Percentiles rank a stretch among this genome's conserved stretches.
Conservation (phyloP, 1,140 invertebrate genomes). For the Macrostomum lignano region DNA sequence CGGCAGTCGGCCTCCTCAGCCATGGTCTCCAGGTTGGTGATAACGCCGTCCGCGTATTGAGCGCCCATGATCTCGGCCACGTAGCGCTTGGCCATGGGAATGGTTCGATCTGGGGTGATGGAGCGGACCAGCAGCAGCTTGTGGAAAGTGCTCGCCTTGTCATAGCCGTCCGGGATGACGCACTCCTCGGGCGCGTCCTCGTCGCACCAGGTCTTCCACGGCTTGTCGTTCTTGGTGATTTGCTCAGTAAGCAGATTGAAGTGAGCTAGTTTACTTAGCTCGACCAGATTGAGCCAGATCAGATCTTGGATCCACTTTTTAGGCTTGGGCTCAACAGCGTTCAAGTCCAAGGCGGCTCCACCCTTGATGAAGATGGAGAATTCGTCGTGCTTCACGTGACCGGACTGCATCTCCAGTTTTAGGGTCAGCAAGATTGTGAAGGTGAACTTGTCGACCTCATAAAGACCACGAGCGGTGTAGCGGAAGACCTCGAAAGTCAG, state of each 20-base stretch:
- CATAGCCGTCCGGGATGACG: slow-evolving; percentile 59
- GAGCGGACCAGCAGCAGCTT: slow-evolving; percentile 53
- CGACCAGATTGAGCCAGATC: slow-evolving; percentile 55
- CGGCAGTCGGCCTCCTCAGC: slow-evolving; percentile 58
- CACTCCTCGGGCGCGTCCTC: slow-evolving; percentile 65
- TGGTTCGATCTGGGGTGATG: slow-evolving; percentile 71
- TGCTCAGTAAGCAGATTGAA: slow-evolving; percentile 45
- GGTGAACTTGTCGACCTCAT: slow-evolving; percentile 63
- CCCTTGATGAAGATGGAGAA: slow-evolving; percentile 52
- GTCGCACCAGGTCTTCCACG: slow-evolving; percentile 76
- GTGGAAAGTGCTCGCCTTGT: slow-evolving; percentile 58
- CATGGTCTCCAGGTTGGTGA: slow-evolving; percentile 60
- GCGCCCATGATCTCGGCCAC: slow-evolving; percentile 33
- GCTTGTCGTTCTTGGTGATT: slow-evolving; percentile 44
- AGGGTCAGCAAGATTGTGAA: slow-evolving; percentile 73
- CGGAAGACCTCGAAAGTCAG: slow-evolving; percentile 67
- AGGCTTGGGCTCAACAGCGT: slow-evolving; percentile 46
- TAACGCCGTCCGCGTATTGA: slow-evolving; percentile 58
- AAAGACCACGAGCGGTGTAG: slow-evolving; percentile 63
- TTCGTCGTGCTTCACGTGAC: slow-evolving; percentile 51
- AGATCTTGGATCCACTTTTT: slow-evolving; percentile 57
- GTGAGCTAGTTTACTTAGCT: slow-evolving; percentile 38
- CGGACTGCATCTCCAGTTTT: slow-evolving; percentile 63
- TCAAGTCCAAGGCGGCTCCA: slow-evolving; percentile 45
- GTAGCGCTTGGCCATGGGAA: slow-evolving; percentile 66